Base-by-base conservation (phyloP, 1,140 invertebrate species). In the Helicoverpa armigera region DNA sequence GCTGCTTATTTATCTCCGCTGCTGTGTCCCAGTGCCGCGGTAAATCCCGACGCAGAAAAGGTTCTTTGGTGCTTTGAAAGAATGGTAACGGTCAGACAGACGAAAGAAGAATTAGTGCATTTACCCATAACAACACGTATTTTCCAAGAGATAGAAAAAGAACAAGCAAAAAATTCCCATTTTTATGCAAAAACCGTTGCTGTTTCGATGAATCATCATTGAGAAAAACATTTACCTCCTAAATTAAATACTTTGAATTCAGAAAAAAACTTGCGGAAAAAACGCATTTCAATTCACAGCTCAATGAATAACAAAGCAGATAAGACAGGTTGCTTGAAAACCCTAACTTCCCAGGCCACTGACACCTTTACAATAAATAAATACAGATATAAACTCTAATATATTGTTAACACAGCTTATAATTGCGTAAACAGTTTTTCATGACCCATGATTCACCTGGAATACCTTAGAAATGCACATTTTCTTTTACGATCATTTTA, bases 401-500 rank as follows among this genome's bases (percentile, higher is more conserved):
- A 1, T 9, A 12, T 58, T 43, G 48, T 58, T 35, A 16, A 58
- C 43, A 73, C 29, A n/a, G 70, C 29, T 29, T 12, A 58, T 43
- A 73, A 56, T 73, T 58, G 70, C 29, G 53, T 73, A 73, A 58
- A 58, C 14, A 73, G 23, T 5, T 56, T 18, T 73, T 43, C 53
- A 58, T 54, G 56, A 29, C 5, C 18, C 53, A 35, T 73, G 70
- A 56, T 73, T 73, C 70, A 73, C 29, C 35, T 35, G 29, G 35
- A 58, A 73, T 56, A 18, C 65, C n/a, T 51, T 9, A 58, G 29
- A 58, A 73, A 58, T 73, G 70, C 13, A 14, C 23, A 29, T 56
- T 72, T 72, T 72, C n/a, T 10, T 73, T 73, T 73, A 73, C 51
- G 70, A 73, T 43, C 29, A 43, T 58, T 73, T 73, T 58, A 73